These are phyloP conservation scores for Catostylus mosaicus DNA, from an alignment of 30 jellyfish, hydroid and myxozoan species.

Conservation along the genomic window DNA sequence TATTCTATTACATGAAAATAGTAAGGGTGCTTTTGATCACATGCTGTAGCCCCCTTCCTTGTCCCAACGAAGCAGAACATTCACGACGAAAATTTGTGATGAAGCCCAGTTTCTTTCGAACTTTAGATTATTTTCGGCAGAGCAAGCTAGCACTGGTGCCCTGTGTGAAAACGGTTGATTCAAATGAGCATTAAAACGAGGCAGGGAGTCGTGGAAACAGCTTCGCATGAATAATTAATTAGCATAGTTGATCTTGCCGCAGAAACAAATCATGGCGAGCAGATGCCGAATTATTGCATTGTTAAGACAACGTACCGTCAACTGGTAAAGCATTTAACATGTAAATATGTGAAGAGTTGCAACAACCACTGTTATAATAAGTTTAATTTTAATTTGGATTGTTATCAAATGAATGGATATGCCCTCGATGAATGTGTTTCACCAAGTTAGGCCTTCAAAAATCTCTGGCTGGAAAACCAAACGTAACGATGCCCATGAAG, in stretches of 20 bases:
- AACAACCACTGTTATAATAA: background rate
- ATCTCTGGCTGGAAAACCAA: slow-evolving; percentile 7
- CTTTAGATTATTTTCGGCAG: too few species aligned
- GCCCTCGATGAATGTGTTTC: slow-evolving; percentile 17
- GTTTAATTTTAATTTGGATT: background rate
- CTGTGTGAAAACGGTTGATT: too few species aligned
- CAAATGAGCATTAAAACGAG: slow-evolving; percentile 45
- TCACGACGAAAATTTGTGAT: too few species aligned
- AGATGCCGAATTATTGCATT: slow-evolving; percentile 33
- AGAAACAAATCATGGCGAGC: slow-evolving; percentile 51
- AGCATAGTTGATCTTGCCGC: slow-evolving; percentile 76
- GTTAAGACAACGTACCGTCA: background rate
- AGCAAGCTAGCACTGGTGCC: too few species aligned
- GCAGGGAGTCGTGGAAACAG: slow-evolving; percentile 20
- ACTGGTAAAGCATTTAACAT: background rate
- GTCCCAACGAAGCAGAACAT: too few species aligned
- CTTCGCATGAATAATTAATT: slow-evolving; percentile 37
- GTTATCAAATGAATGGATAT: slow-evolving; percentile 37
- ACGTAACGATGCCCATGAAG: slow-evolving; percentile 18
- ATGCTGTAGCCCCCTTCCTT: too few species aligned
- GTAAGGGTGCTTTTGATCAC: too few species aligned
- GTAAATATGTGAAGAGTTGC: background rate
- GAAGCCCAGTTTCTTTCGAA: too few species aligned
- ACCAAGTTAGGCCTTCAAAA: background rate
- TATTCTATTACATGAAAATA: too few species aligned